These are phyloP conservation scores for Drosophila yakuba DNA, from an alignment of 1,140 invertebrate genomes.

Conservation along the genomic window DNA sequence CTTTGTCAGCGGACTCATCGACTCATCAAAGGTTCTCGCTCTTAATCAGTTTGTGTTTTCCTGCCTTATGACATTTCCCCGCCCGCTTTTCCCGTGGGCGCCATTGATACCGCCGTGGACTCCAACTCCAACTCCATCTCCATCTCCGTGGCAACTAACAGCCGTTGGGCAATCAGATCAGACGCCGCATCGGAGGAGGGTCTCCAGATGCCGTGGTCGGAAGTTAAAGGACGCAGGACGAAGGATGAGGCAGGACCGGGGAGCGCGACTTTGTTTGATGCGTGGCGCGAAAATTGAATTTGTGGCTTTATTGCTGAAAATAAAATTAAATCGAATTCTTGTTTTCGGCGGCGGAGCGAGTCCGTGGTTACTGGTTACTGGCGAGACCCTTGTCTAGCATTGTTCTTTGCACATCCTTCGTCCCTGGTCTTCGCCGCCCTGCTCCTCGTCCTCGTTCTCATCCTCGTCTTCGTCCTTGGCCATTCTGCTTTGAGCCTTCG, in stretches of 20 bases:
- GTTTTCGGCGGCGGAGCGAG: conserved; percentile 25
- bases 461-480: conserved; percentile 38
- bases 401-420: conserved; percentile 36
- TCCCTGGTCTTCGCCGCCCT: too few species aligned
- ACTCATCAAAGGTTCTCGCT: conserved; percentile 49
- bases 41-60: conserved; percentile 49
- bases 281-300: conserved; percentile 81
- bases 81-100: conserved; percentile 21
- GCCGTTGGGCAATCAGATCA: conserved; percentile 45
- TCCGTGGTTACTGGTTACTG: neutral
- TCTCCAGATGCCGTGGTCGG: conserved; percentile 1
- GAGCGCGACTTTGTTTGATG: conserved; percentile 41
- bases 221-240: neutral
- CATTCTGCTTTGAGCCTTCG: conserved; percentile 64
- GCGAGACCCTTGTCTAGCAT: conserved; percentile 26
- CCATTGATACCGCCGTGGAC: conserved; percentile 27
- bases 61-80: conserved; percentile 45
- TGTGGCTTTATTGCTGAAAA: conserved; percentile 83
- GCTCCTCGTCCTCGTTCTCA: conserved; percentile 6
- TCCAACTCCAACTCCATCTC: neutral
- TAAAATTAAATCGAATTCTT: conserved; percentile 84
- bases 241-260: neutral
- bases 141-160: conserved; percentile 41
- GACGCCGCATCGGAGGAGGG: conserved; percentile 26
- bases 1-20: conserved; percentile 26